Evolutionary conservation across 2,797 vertebrate genomes (phyloP), one percentile per base, ranked within the genome.

Genomic region (Mormyrus hasselquistii): DNA sequence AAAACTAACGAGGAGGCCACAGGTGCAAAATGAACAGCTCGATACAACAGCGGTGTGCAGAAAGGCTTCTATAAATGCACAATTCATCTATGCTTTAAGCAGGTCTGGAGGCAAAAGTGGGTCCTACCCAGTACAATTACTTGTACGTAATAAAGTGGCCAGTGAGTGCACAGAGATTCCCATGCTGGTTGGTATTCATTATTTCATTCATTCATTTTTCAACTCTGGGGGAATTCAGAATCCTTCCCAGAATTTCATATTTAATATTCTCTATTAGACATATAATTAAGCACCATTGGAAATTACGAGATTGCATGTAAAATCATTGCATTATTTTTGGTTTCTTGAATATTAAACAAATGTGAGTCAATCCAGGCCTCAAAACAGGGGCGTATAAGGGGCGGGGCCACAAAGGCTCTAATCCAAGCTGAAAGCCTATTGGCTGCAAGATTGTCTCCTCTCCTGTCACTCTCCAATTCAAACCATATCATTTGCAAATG

Each of bases 221-320:
- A 94, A 95, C 90, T 92, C 91, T 92, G 92, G 93, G 95, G 90
- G 93, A 92, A 95, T 96, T 41, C 69, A 41, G 29, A 76, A 29
- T 69, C 65, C 92, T 94, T 93, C 94, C 92, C 49, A 87, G 94
- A 95, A 52, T 12, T 73, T 14, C 59, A 73, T 59, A 89, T 89
- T 87, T 76, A 41, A 85, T 52, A 85, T 25, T 73, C n/a, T 44
- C 47, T 62, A 85, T 88, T 59, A 79, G 4, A 49, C 79, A 52
- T 16, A 57, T 85, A 87, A 89, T 84, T 87, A 57, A 53, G 41
- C 87, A 50, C n/a, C 34, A 6, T 38, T 85, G 29, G 69, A 88
- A 86, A 86, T 44, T 62, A 47, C 19, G 4, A 55, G 34, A 79
- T n/a, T 44, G 29, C 10, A 89, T 50, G 10, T 2, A 49, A 87